Base-by-base conservation (phyloP, 23 tunicate species). In the Phallusia fumigata region DNA sequence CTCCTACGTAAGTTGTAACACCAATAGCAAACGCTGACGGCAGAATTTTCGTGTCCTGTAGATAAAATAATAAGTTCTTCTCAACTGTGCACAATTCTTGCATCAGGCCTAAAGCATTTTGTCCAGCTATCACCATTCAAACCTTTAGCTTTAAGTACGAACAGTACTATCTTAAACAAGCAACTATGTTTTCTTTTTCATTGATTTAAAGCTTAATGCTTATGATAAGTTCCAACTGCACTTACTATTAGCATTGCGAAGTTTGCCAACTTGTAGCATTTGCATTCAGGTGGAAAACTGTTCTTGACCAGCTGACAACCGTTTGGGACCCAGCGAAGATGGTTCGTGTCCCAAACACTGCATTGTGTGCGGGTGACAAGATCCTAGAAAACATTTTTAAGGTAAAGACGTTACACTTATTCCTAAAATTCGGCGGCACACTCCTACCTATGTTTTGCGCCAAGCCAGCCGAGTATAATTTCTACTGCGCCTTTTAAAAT, bases 281-380 rank as follows among this genome's bases (percentile, higher is more conserved):
- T 24, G 16, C 69, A 58, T 58, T 58, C 69, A 58, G 69, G 69
- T 58, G 69, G 69, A 58, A 24, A 58, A 58, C 15, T 58, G 69
- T 58, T 22, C 28, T 58, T 13, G 28, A 58, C 69, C 28, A 58
- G 69, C 13, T 24, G 26, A 24, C 69, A 58, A 21, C 69, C 69
- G 28, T 58, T 58, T 16, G 69, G 69, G 15, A 58, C 28, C 69
- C 69, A 58, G 28, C 69, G 69, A 24, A 21, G 28, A 58, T 58
- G 69, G 28, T 58, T 8, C 16, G 26, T 24, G 69, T 58, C 69
- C 69, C 69, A 58, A 21, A 24, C 28, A 58, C 69, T 58, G 28
- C 69, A 58, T 24, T 58, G 69, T 58, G 69, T 58, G 28, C 69
- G 26, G 16, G 69, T 58, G 5, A 58, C 69, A 22, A 58, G 69